A percentile compares a stretch with the other conserved stretches of the same genome.
These are phyloP conservation scores for Zaprionus capensis DNA, from an alignment of 1,140 invertebrate species.

Conservation along the genomic window DNA sequence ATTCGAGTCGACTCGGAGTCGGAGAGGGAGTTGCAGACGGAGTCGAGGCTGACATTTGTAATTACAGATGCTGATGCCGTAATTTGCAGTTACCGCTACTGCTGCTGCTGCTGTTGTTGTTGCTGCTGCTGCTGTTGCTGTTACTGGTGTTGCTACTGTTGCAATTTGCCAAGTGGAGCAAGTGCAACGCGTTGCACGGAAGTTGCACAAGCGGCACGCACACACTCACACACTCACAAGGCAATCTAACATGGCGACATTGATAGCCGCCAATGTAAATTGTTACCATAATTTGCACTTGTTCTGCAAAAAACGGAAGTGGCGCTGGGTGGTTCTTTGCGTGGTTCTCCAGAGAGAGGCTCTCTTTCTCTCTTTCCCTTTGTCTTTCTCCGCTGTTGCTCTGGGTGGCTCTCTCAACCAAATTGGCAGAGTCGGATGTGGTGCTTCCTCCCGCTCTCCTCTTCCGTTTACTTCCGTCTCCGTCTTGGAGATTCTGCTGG, in stretches of 20 bases:
- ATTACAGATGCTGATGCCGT: constrained; percentile 60
- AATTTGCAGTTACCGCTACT: constrained; percentile 59
- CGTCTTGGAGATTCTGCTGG: constrained; percentile 18
- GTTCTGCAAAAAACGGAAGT: constrained; percentile 16
- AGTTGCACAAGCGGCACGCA: constrained; percentile 44
- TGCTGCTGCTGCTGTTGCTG: constrained; percentile 9
- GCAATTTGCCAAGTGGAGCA: constrained; percentile 42
- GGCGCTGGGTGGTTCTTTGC: background rate
- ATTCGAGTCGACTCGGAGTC: constrained; percentile 11
- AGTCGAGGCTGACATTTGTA: constrained; percentile 58
- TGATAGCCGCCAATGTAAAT: constrained; percentile 18
- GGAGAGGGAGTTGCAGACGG: background rate
- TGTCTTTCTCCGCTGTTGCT: background rate
- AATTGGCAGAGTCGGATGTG: constrained; percentile 3
- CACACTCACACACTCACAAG: background rate
- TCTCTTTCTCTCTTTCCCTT: background rate
- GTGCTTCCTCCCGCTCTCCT: background rate
- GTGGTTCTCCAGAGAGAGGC: background rate
- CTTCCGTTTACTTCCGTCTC: constrained; percentile 33
- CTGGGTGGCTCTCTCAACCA: background rate
- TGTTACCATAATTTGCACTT: constrained; percentile 19
- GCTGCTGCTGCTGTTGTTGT: background rate
- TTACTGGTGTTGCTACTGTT: constrained; percentile 6
- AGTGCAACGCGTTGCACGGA: constrained; percentile 43
- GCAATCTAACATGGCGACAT: constrained; percentile 4